These are phyloP conservation scores for Idaea aversata DNA, from an alignment of 2,888 invertebrate genomes.

Conservation along the genomic window DNA sequence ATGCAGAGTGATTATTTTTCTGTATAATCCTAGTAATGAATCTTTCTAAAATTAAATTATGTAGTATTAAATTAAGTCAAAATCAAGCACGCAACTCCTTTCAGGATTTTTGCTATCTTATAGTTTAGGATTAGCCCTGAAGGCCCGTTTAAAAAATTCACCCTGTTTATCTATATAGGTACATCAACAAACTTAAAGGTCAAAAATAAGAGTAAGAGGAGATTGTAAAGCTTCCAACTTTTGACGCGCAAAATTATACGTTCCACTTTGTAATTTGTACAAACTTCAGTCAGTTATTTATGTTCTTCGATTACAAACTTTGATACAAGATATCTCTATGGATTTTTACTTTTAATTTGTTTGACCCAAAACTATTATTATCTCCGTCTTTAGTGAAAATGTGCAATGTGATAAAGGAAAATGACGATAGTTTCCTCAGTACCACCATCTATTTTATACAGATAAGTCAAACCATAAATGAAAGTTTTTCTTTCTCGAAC, in stretches of 20 bases:
- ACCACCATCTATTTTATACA: conserved; percentile 10
- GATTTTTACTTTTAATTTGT: conserved; percentile 28
- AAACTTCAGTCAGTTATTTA: conserved; percentile 23
- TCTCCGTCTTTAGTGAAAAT: not conserved
- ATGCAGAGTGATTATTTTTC: too few species aligned
- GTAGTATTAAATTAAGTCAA: too few species aligned
- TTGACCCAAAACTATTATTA: not conserved
- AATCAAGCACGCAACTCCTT: too few species aligned
- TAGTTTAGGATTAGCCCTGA: too few species aligned
- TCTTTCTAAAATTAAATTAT: too few species aligned
- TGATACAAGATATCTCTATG: conserved; percentile 15
- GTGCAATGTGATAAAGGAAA: not conserved
- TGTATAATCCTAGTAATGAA: too few species aligned
- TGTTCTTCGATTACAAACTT: conserved; percentile 17
- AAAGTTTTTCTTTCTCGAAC: conserved; percentile 2
- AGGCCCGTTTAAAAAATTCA: too few species aligned
- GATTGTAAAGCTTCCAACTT: conserved; percentile 27
- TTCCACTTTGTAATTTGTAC: conserved; percentile 19
- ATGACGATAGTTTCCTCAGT: conserved; percentile 6
- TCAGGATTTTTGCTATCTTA: too few species aligned
- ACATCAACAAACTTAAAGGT: conserved; percentile 7
- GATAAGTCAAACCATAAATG: not conserved
- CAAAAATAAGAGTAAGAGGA: conserved; percentile 13
- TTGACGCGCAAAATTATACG: conserved; percentile 20
- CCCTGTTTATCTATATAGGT: conserved; percentile 11